A percentile compares a stretch with the other conserved stretches of the same genome.
Conservation (phyloP, 1,140 invertebrate genomes). For the Leptonema lineaticorne region DNA sequence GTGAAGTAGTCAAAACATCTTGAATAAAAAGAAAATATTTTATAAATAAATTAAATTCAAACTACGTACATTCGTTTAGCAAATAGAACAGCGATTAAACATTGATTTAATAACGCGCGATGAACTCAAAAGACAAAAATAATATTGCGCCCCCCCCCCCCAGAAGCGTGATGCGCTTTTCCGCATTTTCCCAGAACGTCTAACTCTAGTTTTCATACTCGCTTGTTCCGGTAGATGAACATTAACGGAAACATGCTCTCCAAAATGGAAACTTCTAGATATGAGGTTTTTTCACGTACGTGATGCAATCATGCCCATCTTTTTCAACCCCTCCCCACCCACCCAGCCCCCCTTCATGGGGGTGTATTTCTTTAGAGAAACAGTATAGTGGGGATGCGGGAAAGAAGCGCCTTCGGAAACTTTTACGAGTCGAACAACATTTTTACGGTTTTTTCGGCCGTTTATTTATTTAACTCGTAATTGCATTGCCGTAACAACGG, state of each 20-base stretch:
- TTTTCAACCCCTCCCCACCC: not conserved
- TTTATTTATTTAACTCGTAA: constrained; percentile 4
- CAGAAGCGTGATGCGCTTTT: not conserved
- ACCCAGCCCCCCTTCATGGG: not conserved
- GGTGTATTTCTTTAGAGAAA: no score
- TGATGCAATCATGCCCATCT: not conserved
- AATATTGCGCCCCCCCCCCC: not conserved
- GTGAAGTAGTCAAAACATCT: no score
- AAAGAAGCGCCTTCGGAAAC: not conserved
- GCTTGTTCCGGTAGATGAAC: not conserved
- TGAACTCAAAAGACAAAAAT: no score
- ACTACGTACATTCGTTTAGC: no score
- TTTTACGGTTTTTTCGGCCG: not conserved
- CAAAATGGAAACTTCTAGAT: not conserved
- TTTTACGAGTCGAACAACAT: constrained; percentile 1
- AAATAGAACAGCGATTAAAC: no score
- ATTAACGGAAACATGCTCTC: not conserved
- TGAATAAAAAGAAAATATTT: no score
- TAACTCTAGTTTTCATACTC: not conserved
- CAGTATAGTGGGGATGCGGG: no score
- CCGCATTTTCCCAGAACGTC: not conserved
- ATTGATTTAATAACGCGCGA: no score
- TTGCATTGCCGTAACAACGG: constrained; percentile 6
- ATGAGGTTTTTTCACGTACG: not conserved
- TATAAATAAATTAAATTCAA: no score